These are phyloP conservation scores for Cinclus mexicanus DNA, from an alignment of 2,113 vertebrate species.

Conservation along the genomic window DNA sequence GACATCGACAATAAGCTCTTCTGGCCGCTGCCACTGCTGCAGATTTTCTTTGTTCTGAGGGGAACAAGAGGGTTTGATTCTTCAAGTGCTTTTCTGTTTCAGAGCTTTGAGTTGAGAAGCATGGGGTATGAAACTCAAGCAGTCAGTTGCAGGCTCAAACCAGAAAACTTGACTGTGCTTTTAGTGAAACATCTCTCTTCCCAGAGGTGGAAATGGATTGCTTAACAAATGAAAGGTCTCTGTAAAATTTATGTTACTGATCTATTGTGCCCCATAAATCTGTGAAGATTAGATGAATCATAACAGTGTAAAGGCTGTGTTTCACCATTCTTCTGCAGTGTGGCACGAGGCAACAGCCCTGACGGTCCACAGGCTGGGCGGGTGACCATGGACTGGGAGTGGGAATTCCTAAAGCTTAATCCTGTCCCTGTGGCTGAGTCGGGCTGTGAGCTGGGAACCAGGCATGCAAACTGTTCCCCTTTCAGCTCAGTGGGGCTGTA, in stretches of 20 bases:
- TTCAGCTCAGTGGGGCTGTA: not conserved
- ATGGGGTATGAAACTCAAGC: not conserved
- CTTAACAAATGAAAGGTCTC: not conserved
- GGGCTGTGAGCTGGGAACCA: not conserved
- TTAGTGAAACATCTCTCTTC: not conserved
- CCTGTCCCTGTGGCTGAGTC: not conserved
- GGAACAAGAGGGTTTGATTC: not conserved
- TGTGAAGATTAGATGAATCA: slow-evolving; percentile 1
- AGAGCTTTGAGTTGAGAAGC: not conserved
- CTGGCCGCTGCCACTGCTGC: not conserved
- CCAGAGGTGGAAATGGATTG: not conserved
- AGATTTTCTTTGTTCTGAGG: not conserved
- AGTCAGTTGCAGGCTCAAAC: not conserved
- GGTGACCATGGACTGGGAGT: not conserved
- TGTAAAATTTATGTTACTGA: not conserved
- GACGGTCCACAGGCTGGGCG: not conserved
- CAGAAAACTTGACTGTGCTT: not conserved
- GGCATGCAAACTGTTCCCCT: not conserved
- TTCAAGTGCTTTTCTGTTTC: not conserved
- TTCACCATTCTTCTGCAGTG: not conserved
- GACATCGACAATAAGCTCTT: not conserved
- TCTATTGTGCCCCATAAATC: not conserved
- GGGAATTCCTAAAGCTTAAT: not conserved
- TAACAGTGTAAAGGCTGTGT: not conserved
- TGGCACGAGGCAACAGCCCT: not conserved